Percentiles rank a stretch among this genome's conserved stretches.
These are phyloP conservation scores for Orthonevra nobilis DNA, from an alignment of 2,888 invertebrate genomes.

Conservation along the genomic window DNA sequence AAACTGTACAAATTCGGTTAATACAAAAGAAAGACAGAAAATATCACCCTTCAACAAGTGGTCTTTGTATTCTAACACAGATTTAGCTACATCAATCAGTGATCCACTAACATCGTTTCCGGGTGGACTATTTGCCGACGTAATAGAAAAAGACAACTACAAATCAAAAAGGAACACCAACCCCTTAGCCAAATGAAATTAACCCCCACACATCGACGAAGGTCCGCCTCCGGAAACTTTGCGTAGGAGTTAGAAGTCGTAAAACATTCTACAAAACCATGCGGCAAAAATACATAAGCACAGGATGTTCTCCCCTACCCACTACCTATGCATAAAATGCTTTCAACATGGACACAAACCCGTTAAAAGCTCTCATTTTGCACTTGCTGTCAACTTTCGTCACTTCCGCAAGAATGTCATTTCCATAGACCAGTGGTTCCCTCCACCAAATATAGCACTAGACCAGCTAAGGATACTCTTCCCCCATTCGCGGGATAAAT, in stretches of 20 bases:
- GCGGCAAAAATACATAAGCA: neutral
- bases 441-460: constrained; percentile 20
- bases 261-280: neutral
- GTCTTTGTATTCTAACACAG: neutral
- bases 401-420: constrained; percentile 53
- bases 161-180: constrained; percentile 40
- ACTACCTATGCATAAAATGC: neutral
- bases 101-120: neutral
- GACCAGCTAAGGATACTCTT: constrained; percentile 35
- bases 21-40: neutral
- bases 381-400: constrained; percentile 32
- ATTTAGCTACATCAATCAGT: neutral
- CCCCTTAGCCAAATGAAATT: neutral
- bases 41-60: constrained; percentile 7
- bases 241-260: constrained; percentile 52
- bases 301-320: neutral
- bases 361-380: constrained; percentile 23
- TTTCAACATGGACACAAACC: constrained; percentile 42
- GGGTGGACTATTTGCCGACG: constrained; percentile 1
- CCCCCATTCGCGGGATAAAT: constrained; percentile 21
- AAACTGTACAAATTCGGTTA: too few relatives aligned
- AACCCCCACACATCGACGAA: constrained; percentile 29
- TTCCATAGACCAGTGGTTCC: constrained; percentile 27
- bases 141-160: constrained; percentile 8
- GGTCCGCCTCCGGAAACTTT: constrained; percentile 49